Evolutionary conservation across 2,113 vertebrate species (phyloP), one percentile per base, ranked within the genome.

Genomic region (Ictalurus punctatus): DNA sequence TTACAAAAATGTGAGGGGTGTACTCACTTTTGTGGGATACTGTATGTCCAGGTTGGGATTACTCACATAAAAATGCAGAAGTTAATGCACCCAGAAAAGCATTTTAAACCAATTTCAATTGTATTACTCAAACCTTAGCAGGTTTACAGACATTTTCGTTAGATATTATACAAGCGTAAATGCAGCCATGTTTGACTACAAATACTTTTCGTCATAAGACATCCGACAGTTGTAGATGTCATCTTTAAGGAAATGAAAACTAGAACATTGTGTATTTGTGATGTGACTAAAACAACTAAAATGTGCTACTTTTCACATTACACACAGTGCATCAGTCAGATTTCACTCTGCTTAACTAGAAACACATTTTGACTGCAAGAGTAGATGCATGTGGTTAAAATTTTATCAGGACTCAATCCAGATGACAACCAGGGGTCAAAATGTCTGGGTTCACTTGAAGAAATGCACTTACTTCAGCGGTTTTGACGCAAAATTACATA

Each of bases 371-470:
- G 34, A 37, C 30, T 61, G 61, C 56, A 83, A 61, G 56, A 37
- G 34, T 25, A 83, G 81, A 83, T 27, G 56, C 56, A 61, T 83
- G 81, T 83, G 81, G 81, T 59, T 23, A 83, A 83, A 83, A 37
- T 83, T 58, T 83, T 37, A 83, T 61, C 81, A 83, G 58, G 81
- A 82, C 54, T 82, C 80, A 58, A 82, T 59, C 80, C 80, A 82
- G 80, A 82, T 82, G 80, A 82, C 54, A 82, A 37, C n/a, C 80
- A 34, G 54, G 30, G 12, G 16, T 82, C 80, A 58, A 23, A 82
- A 82, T 59, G 80, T 34, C 80, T 59, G n/a, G 9, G 54, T 58
- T 81, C 52, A n/a, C 13, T n/a, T 56, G 52, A 81, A 81, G 52
- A 56, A 8, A 52, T 56, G 27, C 16, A 34, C 27, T 56, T 17